phyloP scores from a whole-genome alignment of 2,113 vertebrate genomes.

The Lampris incognitus region DNA sequence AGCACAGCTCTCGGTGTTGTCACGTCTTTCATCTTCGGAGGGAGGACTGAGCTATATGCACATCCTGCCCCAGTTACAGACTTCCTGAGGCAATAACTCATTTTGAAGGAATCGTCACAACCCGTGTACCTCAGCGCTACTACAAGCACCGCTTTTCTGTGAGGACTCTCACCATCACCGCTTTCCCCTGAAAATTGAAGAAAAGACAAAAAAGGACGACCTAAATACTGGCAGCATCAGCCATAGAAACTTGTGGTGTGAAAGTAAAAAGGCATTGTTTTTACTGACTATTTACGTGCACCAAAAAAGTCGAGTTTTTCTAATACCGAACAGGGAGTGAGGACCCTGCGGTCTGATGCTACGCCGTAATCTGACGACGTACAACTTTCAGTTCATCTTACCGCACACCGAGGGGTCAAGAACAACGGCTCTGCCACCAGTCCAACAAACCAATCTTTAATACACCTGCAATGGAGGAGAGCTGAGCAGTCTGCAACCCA shows the following conservation, averaged over 20 bases:
- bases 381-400: too few species aligned
- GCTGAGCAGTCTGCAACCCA: not conserved
- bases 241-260: too few species aligned
- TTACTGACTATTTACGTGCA: too few species aligned
- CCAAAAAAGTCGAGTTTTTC: too few species aligned
- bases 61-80: constrained; percentile 41
- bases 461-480: not conserved
- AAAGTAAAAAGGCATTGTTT: too few species aligned
- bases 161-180: not conserved
- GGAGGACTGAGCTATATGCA: constrained; percentile 17
- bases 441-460: too few species aligned
- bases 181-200: not conserved
- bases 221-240: not conserved
- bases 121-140: constrained; percentile 8
- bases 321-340: too few species aligned
- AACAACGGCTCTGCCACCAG: too few species aligned
- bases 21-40: constrained; percentile 10
- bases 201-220: not conserved
- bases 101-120: constrained; percentile 32
- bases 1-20: constrained; percentile 15
- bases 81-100: constrained; percentile 16
- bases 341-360: too few species aligned
- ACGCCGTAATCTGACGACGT: too few species aligned
- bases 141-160: not conserved
- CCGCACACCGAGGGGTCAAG: too few species aligned